Evolutionary conservation across 1,140 invertebrate genomes (phyloP).

Genomic region (Subanguina moxae): DNA sequence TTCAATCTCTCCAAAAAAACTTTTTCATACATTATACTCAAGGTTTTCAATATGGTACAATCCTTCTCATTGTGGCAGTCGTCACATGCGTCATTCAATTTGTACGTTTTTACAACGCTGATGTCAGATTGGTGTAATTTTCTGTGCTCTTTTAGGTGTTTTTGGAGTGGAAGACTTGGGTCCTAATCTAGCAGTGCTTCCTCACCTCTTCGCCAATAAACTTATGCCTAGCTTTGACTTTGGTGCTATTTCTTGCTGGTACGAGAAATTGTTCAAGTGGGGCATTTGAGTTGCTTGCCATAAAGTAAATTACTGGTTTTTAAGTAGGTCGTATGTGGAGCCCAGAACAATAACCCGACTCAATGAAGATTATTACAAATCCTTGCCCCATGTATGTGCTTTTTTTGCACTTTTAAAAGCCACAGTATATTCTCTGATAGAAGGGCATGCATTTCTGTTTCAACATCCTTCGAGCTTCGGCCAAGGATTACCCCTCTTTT

Average conservation of each 20-base stretch:
- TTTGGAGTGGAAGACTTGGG: conserved; percentile 38
- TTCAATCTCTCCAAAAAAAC: no score
- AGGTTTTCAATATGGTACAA: background rate
- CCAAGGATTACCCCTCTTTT: no score
- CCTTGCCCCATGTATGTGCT: conserved; percentile 13
- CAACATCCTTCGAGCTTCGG: no score
- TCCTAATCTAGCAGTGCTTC: conserved; percentile 20
- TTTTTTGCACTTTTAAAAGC: background rate
- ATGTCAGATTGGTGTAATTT: background rate
- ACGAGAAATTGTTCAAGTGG: conserved; percentile 33
- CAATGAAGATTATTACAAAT: conserved; percentile 9
- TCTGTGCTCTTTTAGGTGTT: conserved; percentile 37
- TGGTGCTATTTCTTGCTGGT: conserved; percentile 40
- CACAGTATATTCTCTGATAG: no score
- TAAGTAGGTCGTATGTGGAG: conserved; percentile 10
- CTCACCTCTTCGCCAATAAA: conserved; percentile 40
- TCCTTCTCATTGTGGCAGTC: conserved; percentile 2
- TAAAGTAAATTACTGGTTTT: no score
- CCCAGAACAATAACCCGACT: conserved; percentile 11
- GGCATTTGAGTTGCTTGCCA: no score
- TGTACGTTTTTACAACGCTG: background rate
- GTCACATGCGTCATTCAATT: conserved; percentile 6
- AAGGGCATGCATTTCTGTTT: no score
- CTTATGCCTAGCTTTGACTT: conserved; percentile 39
- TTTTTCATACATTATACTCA: background rate